Evolutionary conservation across 2,888 invertebrate genomes (phyloP), one percentile per base, ranked within the genome.

Genomic region (Spilosoma lubricipeda): DNA sequence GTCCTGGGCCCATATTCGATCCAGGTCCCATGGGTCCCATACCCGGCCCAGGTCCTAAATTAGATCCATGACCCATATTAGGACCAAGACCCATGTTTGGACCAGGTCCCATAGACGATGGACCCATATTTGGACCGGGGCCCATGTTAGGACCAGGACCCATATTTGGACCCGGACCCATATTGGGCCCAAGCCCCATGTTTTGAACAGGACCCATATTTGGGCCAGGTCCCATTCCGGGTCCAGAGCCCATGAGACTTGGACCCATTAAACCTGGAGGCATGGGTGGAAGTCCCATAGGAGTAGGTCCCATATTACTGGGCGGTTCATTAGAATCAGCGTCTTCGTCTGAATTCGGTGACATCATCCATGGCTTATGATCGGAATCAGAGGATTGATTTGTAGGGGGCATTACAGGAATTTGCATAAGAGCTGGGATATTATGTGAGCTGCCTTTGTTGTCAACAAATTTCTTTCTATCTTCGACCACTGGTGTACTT

Each of bases 381-480:
- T 88, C 87, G 59, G 89, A 84, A 73, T 92, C 91, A 11, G 91
- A 85, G 69, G 90, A 86, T 67, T 87, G 86, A 52, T 89, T 90
- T 69, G 91, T 90, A 45, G 92, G 93, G 23, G 90, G 90, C 85
- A 89, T 89, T 36, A 93, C 84, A 79, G 93, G 90, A 18, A 93
- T 87, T 87, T 95, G 94, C 94, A 94, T 94, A 11, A 93, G 89
- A 36, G 94, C 82, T 72, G 92, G 93, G 76, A 94, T 94, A 52
- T 79, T 82, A 77, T 80, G 77, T 64, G 81, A 64, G 68, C 65
- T 68, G 71, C 76, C 85, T 81, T 86, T 87, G 73, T 86, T 88
- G 36, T 91, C 92, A 27, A 76, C 75, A 59, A 76, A 75, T 81
- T 90, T 90, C 70, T 89, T 92, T 81, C 91, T 89, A 18, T 94